Evolutionary conservation across 2,888 invertebrate species (phyloP).

Genomic region (Cerastoderma edule): DNA sequence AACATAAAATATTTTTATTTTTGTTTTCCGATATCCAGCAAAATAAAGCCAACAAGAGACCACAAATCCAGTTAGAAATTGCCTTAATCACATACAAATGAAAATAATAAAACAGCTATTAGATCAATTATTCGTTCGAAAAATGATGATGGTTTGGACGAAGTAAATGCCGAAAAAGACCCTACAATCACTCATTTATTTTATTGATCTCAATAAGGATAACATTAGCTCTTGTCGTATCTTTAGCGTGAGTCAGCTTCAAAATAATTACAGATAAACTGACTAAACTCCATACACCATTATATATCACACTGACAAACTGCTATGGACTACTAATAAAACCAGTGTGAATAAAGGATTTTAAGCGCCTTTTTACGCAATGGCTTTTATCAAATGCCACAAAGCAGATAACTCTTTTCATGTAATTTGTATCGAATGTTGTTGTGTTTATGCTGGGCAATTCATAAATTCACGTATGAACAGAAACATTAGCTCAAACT

Average conservation of each 20-base stretch:
- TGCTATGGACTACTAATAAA: too few relatives aligned
- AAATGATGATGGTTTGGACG: slow-evolving; percentile 9
- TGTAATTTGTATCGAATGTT: too few relatives aligned
- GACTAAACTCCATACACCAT: too few relatives aligned
- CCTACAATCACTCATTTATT: slow-evolving; percentile 4
- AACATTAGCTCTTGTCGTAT: slow-evolving; percentile 32
- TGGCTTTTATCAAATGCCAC: too few relatives aligned
- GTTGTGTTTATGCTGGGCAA: too few relatives aligned
- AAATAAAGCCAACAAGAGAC: background rate
- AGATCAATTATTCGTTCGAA: background rate
- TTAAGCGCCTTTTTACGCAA: too few relatives aligned
- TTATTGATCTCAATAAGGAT: slow-evolving; percentile 23
- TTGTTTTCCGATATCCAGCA: background rate
- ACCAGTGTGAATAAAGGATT: too few relatives aligned
- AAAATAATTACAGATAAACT: slow-evolving; percentile 30
- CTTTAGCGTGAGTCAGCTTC: slow-evolving; percentile 36
- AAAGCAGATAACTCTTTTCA: too few relatives aligned
- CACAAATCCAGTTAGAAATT: background rate
- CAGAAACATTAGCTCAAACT: slow-evolving; percentile 21
- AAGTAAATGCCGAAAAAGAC: background rate
- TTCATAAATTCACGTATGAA: too few relatives aligned
- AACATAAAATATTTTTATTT: background rate
- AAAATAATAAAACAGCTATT: background rate
- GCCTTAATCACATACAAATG: background rate
- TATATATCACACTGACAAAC: too few relatives aligned